phyloP scores from a whole-genome alignment of 1,140 invertebrate genomes.

The Gryon sp. region DNA sequence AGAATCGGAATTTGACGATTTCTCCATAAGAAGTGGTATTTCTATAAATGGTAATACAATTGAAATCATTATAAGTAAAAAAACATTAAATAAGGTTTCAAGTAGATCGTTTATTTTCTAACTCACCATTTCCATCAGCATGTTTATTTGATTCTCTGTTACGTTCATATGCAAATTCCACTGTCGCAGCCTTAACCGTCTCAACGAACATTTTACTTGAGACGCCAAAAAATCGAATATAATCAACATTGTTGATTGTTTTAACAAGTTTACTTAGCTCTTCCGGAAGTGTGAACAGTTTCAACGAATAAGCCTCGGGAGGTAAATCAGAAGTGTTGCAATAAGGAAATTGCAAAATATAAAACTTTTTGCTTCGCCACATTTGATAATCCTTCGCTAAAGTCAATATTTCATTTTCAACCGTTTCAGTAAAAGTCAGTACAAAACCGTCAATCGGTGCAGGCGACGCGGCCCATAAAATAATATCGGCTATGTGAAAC shows the following conservation, averaged over 20 bases:
- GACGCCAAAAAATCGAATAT: slow-evolving; percentile 57
- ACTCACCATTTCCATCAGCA: slow-evolving; percentile 65
- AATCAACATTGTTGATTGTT: slow-evolving; percentile 68
- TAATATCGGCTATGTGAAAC: slow-evolving; percentile 69
- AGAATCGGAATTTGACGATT: not conserved
- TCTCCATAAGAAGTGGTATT: slow-evolving; percentile 20
- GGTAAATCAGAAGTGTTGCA: slow-evolving; percentile 72
- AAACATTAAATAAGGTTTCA: too few species aligned
- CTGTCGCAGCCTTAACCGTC: slow-evolving; percentile 68
- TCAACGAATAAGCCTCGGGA: slow-evolving; percentile 71
- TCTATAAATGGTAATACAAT: too few species aligned
- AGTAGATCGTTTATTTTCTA: not conserved
- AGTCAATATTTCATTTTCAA: slow-evolving; percentile 70
- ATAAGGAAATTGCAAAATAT: slow-evolving; percentile 73
- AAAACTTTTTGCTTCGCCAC: slow-evolving; percentile 69
- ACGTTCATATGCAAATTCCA: slow-evolving; percentile 53
- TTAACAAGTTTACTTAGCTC: slow-evolving; percentile 72
- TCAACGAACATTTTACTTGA: slow-evolving; percentile 68
- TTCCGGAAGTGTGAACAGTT: slow-evolving; percentile 69
- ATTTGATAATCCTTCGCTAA: slow-evolving; percentile 71
- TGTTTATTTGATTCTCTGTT: slow-evolving; percentile 37
- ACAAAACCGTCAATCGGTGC: slow-evolving; percentile 47
- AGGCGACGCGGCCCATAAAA: slow-evolving; percentile 74
- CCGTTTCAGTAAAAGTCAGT: slow-evolving; percentile 67
- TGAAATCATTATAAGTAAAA: too few species aligned